Percentiles rank a stretch among this genome's conserved stretches.
phyloP scores from a whole-genome alignment of 2,797 vertebrate species.

The Emys orbicularis region DNA sequence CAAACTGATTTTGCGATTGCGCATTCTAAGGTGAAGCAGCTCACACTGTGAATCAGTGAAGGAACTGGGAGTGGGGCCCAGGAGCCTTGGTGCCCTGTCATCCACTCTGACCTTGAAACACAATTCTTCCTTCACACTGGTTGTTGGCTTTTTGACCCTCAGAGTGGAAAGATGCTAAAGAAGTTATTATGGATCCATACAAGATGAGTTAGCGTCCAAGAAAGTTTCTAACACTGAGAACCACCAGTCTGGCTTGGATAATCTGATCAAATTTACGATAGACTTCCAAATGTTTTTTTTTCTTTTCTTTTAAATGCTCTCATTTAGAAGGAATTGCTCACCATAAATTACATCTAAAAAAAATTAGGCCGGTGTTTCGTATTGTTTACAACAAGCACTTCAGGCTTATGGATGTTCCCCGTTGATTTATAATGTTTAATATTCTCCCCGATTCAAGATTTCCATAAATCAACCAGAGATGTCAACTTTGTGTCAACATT shows the following conservation, averaged over 20 bases:
- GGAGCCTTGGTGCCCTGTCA: neutral
- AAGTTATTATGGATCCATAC: neutral
- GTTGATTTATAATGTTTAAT: slow-evolving; percentile 70
- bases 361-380: slow-evolving; percentile 44
- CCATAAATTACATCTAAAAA: slow-evolving; percentile 60
- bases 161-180: neutral
- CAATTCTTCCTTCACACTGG: neutral
- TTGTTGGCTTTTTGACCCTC: neutral
- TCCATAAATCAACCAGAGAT: slow-evolving; percentile 75
- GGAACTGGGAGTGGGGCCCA: neutral
- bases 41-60: neutral
- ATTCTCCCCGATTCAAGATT: slow-evolving; percentile 18
- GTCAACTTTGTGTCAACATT: slow-evolving; percentile 77
- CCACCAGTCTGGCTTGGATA: neutral
- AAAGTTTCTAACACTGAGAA: slow-evolving; percentile 48
- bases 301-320: slow-evolving; percentile 53
- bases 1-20: neutral
- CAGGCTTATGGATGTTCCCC: slow-evolving; percentile 68
- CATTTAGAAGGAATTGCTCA: slow-evolving; percentile 56
- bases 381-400: slow-evolving; percentile 66
- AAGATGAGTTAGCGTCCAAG: slow-evolving; percentile 58
- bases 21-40: neutral
- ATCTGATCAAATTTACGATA: slow-evolving; percentile 45
- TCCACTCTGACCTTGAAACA: accelerated
- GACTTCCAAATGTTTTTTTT: slow-evolving; percentile 38